Conservation (phyloP, 2,797 vertebrate genomes). For the Sebastes variabilis region DNA sequence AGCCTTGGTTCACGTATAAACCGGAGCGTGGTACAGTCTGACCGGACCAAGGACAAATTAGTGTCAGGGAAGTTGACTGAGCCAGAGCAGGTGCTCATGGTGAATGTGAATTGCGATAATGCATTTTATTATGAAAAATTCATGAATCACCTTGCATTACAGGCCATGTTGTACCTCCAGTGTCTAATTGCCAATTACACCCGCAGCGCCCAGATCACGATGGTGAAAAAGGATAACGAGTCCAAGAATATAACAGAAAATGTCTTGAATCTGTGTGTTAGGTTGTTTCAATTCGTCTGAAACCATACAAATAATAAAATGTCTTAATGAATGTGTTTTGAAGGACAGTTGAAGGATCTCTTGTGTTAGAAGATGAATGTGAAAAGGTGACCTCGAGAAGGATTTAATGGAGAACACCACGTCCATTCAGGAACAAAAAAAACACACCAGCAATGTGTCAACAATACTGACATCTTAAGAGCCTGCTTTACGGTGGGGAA, state of each 20-base stretch:
- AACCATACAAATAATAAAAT: conserved; percentile 3
- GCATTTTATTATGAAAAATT: conserved; percentile 71
- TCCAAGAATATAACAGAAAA: background rate
- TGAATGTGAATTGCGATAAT: conserved; percentile 57
- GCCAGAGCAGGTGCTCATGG: conserved; percentile 42
- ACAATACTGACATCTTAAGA: conserved; percentile 35
- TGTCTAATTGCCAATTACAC: conserved; percentile 69
- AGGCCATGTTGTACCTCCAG: background rate
- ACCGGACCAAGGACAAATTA: conserved; percentile 60
- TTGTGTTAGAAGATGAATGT: background rate
- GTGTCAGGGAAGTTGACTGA: conserved; percentile 43
- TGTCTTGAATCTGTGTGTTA: background rate
- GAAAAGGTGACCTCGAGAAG: conserved; percentile 28
- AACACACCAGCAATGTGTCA: conserved; percentile 7
- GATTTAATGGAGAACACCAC: conserved; percentile 1
- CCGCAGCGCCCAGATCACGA: conserved; percentile 35
- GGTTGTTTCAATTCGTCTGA: background rate
- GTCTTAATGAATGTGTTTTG: background rate
- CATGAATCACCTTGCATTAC: conserved; percentile 58
- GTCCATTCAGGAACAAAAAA: background rate
- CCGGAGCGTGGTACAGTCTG: conserved; percentile 1
- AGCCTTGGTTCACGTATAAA: conserved; percentile 6
- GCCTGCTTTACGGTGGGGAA: conserved; percentile 5
- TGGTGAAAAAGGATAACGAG: conserved; percentile 20
- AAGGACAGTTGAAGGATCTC: conserved; percentile 20